Conservation (phyloP, 2,888 invertebrate genomes). For the Acanthosepion pharaonis region DNA sequence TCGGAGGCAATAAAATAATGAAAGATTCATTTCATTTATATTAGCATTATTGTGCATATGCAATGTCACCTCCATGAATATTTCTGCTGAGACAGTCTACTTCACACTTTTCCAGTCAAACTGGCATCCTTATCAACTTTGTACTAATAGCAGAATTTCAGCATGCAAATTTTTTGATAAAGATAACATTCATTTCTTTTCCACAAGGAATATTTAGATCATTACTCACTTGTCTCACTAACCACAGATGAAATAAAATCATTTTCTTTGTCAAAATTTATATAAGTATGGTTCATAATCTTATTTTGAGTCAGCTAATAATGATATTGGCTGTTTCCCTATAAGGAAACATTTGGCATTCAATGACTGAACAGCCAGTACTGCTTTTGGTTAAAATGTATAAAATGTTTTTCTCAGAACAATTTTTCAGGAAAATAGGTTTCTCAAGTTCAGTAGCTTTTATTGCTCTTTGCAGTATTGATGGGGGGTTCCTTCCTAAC, state of each 20-base stretch:
- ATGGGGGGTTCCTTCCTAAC: too few species aligned
- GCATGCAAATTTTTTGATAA: neutral
- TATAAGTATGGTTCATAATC: neutral
- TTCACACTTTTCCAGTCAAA: neutral
- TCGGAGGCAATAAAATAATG: neutral
- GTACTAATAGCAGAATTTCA: neutral
- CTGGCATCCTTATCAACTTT: neutral
- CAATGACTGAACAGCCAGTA: too few species aligned
- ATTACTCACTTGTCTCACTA: neutral
- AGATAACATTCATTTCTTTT: neutral
- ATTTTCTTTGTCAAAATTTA: neutral
- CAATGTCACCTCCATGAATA: neutral
- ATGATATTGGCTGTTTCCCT: too few species aligned
- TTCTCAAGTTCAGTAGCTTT: too few species aligned
- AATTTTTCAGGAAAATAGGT: too few species aligned
- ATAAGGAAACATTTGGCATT: too few species aligned
- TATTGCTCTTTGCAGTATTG: too few species aligned
- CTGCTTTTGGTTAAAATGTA: too few species aligned
- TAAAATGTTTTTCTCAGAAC: too few species aligned
- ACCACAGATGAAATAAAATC: neutral
- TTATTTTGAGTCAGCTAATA: neutral
- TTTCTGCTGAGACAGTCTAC: neutral
- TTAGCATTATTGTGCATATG: neutral
- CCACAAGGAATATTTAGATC: neutral
- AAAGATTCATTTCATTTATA: neutral